These are phyloP conservation scores for Redunca redunca DNA, from an alignment of 2,113 vertebrate genomes.

Conservation along the genomic window DNA sequence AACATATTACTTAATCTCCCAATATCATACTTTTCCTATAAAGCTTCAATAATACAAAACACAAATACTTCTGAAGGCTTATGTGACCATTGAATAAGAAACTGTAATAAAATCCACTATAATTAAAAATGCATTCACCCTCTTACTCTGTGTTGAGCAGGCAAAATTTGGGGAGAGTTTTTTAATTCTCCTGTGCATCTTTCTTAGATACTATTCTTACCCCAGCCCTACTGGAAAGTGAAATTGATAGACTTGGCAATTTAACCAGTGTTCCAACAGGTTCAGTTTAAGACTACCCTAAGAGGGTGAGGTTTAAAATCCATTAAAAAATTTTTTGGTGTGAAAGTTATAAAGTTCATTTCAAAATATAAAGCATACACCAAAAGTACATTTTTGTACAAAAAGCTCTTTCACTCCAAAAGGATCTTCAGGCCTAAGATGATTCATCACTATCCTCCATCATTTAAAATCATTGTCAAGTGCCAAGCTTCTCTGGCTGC, in stretches of 20 bases:
- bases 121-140: background rate
- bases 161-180: background rate
- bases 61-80: background rate
- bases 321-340: background rate
- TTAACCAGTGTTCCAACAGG: background rate
- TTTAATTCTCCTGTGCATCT: background rate
- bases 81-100: background rate
- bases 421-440: background rate
- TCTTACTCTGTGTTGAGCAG: background rate
- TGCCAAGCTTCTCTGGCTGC: background rate
- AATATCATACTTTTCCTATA: background rate
- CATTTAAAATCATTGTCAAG: background rate
- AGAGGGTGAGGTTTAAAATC: background rate
- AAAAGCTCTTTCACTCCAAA: background rate
- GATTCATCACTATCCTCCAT: background rate
- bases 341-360: background rate
- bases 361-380: constrained; percentile 4
- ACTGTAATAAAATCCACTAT: background rate
- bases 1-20: background rate
- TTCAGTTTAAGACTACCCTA: background rate
- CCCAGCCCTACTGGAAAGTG: background rate
- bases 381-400: background rate
- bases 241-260: background rate
- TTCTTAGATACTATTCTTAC: background rate
- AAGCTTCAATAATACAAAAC: background rate